Percentiles rank a stretch among this genome's conserved stretches.
phyloP scores from a whole-genome alignment of 2,797 vertebrate species.

The Smutsia gigantea region DNA sequence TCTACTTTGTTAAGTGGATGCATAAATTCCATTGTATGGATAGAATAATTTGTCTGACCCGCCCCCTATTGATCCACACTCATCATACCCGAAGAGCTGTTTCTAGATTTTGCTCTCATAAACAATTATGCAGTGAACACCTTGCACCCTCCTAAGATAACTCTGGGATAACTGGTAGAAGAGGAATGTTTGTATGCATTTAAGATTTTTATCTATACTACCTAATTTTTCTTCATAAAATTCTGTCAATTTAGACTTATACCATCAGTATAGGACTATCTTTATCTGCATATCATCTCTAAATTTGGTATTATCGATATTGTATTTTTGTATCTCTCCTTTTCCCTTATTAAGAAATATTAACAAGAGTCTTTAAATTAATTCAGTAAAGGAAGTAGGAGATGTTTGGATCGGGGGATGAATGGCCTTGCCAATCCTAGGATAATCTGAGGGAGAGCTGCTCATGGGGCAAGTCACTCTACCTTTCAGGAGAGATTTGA shows the following conservation, averaged over 20 bases:
- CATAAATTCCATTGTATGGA: background rate
- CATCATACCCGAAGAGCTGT: background rate
- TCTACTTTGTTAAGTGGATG: background rate
- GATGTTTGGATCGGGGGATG: background rate
- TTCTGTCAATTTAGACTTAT: background rate
- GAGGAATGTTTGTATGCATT: background rate
- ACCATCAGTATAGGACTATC: background rate
- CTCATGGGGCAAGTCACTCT: background rate
- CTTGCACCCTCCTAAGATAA: background rate
- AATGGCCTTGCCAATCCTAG: background rate
- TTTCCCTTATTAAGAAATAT: background rate
- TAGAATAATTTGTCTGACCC: background rate
- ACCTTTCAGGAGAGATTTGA: background rate
- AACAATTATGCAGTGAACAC: background rate
- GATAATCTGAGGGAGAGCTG: background rate
- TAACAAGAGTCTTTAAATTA: conserved; percentile 30
- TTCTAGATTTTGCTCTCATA: conserved; percentile 2
- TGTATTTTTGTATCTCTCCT: background rate
- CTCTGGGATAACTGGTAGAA: background rate
- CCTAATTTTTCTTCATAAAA: background rate
- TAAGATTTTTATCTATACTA: background rate
- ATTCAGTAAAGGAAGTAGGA: background rate
- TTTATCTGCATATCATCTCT: background rate
- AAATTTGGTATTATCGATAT: background rate
- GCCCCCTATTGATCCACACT: background rate